Evolutionary conservation across 2,888 invertebrate genomes (phyloP), one percentile per base, ranked within the genome.

Genomic region (Agrotis ipsilon): DNA sequence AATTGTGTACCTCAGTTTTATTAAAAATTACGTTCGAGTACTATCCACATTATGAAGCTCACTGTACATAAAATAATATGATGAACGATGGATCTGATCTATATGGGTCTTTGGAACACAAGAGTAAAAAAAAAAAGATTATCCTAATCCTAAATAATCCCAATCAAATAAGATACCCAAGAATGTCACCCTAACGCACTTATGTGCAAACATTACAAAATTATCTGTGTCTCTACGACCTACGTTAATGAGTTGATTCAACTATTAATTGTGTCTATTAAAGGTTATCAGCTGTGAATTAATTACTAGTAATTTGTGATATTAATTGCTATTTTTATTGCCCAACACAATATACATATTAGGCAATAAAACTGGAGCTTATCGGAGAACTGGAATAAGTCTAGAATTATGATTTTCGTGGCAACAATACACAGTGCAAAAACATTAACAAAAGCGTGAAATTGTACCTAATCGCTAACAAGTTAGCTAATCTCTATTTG

Each of bases 191-290:
- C 68, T 43, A 45, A 54, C 24, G 48, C 57, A 61, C 59, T 70
- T 61, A 73, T 58, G 74, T 78, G 72, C 81, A 72, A 80, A 72
- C 70, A 81, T 69, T 71, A 81, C 71, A 66, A 68, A 48, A 58
- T 72, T 80, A 85, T 82, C 74, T 75, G 27, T 70, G 64, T 52
- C 46, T 71, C 58, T 75, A 74, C 64, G 81, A 85, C 82, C 81
- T 83, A 57, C 57, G 71, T 76, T 60, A 75, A 83, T 73, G 69
- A 83, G 78, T 80, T 71, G 74, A 72, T 72, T 82, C 73, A 81
- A 80, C 81, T 70, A 62, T 54, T 61, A 73, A 76, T 61, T 27
- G 60, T 55, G 19, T 58, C 52, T 57, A 73, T 73, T 49, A 63
- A 62, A 51, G 21, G 49, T 48, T 71, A 75, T 66, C 58, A 32